Base-by-base conservation (phyloP, 2,113 vertebrate genomes). In the Microcebus jonahi region DNA sequence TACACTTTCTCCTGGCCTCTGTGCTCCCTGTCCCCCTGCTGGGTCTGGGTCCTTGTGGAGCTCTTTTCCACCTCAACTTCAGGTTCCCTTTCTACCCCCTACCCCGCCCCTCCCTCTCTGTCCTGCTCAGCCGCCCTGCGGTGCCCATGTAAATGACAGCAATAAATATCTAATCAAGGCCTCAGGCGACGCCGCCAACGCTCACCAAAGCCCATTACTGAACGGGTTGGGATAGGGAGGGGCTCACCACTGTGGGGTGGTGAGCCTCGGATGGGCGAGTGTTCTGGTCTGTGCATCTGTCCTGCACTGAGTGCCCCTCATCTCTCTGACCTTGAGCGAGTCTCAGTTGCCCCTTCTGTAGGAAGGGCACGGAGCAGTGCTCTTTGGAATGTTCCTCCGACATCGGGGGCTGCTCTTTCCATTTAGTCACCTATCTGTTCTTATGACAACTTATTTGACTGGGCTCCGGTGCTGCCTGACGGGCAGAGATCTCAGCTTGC, bases 141-240 rank as follows among this genome's bases (percentile, higher is more conserved):
- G 96, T 97, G 93, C 96, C 97, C 97, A 98, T 98, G 98, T 98
- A 98, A 98, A 98, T 98, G 98, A 98, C 97, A 97, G 97, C 98
- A 98, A 98, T 98, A 98, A 98, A 98, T 98, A 98, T 98, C 98
- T 98, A 98, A 98, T 98, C 98, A 98, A 97, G 98, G 98, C 98
- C 98, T 48, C 0, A 17, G 98, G 98, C 97, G 20, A 95, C 71
- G 95, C 94, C 21, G 29, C 65, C 34, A 20, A 93, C 8, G 73
- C 94, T 91, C 91, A 77, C 89, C 70, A 75, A 96, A 97, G 97
- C 97, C 97, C 97, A 97, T 98, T 97, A 97, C 83, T 0, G 3
- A 91, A 90, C 25, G 6, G 79, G 84, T 90, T 2, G 6, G 79
- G 42, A 8, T 53, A 65, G 88, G 91, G 96, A 88, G 88, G 92